Evolutionary conservation across 30 jellyfish, hydroid and myxozoan genomes (phyloP).

Genomic region (Aurelia coerulea): DNA sequence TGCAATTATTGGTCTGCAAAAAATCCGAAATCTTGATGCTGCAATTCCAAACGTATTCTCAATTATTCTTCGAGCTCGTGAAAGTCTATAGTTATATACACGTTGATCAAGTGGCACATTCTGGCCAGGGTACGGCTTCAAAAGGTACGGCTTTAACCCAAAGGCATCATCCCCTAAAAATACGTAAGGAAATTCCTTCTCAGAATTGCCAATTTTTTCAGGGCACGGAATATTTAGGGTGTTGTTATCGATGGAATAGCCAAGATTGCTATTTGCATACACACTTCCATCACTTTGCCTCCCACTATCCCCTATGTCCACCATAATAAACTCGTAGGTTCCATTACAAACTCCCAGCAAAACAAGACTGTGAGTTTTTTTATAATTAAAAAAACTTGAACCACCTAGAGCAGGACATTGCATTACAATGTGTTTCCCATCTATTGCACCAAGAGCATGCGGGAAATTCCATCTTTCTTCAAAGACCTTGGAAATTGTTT

Average conservation of each 20-base stretch:
- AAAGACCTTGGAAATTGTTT: too few species aligned
- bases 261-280: too few species aligned
- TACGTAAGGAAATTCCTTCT: conserved; percentile 49
- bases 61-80: conserved; percentile 55
- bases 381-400: too few species aligned
- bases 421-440: too few species aligned
- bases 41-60: conserved; percentile 84
- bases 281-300: too few species aligned
- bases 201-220: conserved; percentile 37
- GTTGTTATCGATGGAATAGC: conserved; percentile 50
- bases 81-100: conserved; percentile 56
- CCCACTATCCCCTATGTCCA: conserved; percentile 62
- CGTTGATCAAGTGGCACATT: conserved; percentile 43
- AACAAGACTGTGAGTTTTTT: too few species aligned
- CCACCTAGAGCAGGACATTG: too few species aligned
- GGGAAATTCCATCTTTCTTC: too few species aligned
- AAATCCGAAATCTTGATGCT: conserved; percentile 57
- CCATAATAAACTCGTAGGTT: conserved; percentile 33
- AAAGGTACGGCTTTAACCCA: conserved; percentile 53
- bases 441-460: too few species aligned
- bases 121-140: conserved; percentile 68
- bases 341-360: conserved; percentile 43
- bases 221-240: conserved; percentile 40
- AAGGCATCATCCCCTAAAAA: conserved; percentile 76
- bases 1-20: too few species aligned